Evolutionary conservation across 2,113 vertebrate species (phyloP).

Genomic region (Ranitomeya variabilis): DNA sequence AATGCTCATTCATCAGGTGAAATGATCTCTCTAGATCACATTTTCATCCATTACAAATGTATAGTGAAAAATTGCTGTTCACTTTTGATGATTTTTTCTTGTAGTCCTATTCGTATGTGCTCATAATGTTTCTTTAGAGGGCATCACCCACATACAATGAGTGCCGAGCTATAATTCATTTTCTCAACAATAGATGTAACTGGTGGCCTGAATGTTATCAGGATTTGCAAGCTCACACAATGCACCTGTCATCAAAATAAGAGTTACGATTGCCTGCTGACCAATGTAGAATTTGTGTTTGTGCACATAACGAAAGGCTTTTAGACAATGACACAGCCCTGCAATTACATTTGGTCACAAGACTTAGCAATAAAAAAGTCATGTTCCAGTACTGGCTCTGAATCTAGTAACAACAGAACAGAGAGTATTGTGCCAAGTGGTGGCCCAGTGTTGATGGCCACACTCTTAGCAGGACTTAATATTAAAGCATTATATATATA

Average conservation of each 20-base stretch:
- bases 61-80: neutral
- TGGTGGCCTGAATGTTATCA: conserved; percentile 53
- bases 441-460: neutral
- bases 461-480: too few species aligned
- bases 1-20: neutral
- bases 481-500: neutral
- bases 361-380: conserved; percentile 28
- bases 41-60: neutral
- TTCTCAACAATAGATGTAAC: conserved; percentile 50
- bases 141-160: conserved; percentile 30
- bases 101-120: neutral
- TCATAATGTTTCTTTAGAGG: conserved; percentile 6
- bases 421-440: neutral
- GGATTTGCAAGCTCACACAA: conserved; percentile 49
- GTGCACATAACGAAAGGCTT: conserved; percentile 43
- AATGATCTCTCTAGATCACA: neutral
- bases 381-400: conserved; percentile 37
- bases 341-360: conserved; percentile 51
- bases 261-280: conserved; percentile 39
- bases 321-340: conserved; percentile 35
- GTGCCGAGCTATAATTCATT: conserved; percentile 44
- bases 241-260: conserved; percentile 54
- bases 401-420: conserved; percentile 21
- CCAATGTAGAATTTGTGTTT: conserved; percentile 36
- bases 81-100: neutral